These are phyloP conservation scores for Oryzias celebensis DNA, from an alignment of 2,113 vertebrate genomes.

Conservation along the genomic window DNA sequence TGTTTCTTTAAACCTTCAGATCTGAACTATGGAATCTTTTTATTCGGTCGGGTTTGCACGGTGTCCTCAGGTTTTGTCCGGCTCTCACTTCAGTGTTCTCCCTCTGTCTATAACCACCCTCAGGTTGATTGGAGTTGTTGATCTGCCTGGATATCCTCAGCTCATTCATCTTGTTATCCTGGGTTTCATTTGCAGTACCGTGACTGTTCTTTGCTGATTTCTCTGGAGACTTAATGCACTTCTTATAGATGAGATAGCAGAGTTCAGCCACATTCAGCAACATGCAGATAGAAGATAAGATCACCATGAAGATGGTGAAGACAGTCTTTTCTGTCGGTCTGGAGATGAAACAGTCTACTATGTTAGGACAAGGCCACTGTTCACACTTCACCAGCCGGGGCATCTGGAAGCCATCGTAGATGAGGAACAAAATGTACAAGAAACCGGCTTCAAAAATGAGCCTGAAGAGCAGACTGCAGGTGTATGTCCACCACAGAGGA, in stretches of 20 bases:
- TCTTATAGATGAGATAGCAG: slow-evolving; percentile 85
- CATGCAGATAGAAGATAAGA: slow-evolving; percentile 90
- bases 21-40: no score
- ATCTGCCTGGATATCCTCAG: slow-evolving; percentile 13
- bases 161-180: slow-evolving; percentile 52
- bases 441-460: slow-evolving; percentile 89
- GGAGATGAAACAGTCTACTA: slow-evolving; percentile 95
- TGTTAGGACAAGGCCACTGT: slow-evolving; percentile 92
- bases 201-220: slow-evolving; percentile 34
- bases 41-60: no score
- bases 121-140: no score
- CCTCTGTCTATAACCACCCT: no score
- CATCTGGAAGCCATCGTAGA: slow-evolving; percentile 93
- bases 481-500: slow-evolving; percentile 95
- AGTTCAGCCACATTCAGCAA: slow-evolving; percentile 91
- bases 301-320: slow-evolving; percentile 97
- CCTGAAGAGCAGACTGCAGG: slow-evolving; percentile 91
- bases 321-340: slow-evolving; percentile 96
- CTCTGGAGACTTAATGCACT: slow-evolving; percentile 64
- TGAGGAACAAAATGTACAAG: slow-evolving; percentile 90
- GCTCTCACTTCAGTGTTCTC: no score
- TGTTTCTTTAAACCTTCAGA: no score
- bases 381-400: slow-evolving; percentile 88
- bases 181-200: no score
- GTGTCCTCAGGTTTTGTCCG: no score